These are phyloP conservation scores for Anguilla obscura DNA, from an alignment of 2,797 vertebrate genomes.

Conservation along the genomic window DNA sequence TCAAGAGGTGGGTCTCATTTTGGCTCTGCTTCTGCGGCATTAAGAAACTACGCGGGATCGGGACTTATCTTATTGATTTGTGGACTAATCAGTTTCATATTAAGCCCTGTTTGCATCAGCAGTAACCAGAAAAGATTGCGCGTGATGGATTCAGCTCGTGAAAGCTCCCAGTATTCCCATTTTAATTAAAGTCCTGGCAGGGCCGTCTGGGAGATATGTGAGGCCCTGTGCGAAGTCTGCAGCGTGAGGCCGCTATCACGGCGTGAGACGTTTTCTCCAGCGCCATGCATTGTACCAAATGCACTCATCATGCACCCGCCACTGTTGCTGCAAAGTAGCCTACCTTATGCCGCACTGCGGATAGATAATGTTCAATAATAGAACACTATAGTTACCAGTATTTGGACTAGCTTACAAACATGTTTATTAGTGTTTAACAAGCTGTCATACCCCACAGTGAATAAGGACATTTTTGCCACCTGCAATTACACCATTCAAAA, in stretches of 20 bases:
- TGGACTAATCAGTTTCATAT: neutral
- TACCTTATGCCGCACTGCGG: neutral
- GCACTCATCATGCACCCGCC: neutral
- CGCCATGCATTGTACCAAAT: neutral
- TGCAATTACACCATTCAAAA: neutral
- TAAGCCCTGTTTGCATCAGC: neutral
- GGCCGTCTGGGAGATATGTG: neutral
- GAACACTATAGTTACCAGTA: neutral
- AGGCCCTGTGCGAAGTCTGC: neutral
- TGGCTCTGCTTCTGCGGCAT: neutral
- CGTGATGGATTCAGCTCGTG: slow-evolving; percentile 8
- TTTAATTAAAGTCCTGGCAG: slow-evolving; percentile 38
- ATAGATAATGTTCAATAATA: neutral
- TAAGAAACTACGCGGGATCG: neutral
- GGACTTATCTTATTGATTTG: neutral
- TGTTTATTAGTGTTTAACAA: neutral
- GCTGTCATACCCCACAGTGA: neutral
- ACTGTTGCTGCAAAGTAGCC: neutral
- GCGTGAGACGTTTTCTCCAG: neutral
- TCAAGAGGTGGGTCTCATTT: slow-evolving; percentile 77
- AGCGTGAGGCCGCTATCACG: neutral
- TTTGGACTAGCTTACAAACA: neutral
- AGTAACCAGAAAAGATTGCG: slow-evolving; percentile 5
- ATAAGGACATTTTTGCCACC: neutral
- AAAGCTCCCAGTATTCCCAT: slow-evolving; percentile 23